Evolutionary conservation across 1,140 invertebrate species (phyloP).

Genomic region (Melipona quadrifasciata): DNA sequence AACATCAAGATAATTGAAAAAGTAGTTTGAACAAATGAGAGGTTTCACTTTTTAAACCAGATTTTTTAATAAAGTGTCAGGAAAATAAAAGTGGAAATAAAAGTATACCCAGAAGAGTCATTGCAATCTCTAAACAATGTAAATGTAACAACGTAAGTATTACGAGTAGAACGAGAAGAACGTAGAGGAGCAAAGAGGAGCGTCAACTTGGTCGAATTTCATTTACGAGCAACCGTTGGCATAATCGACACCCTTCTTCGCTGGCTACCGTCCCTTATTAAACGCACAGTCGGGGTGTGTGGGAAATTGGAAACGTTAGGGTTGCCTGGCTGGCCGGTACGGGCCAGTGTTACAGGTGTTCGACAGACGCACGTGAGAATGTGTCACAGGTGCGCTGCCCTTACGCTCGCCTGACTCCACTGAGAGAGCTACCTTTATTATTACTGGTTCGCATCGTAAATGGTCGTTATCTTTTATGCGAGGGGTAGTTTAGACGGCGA

Average conservation of each 20-base stretch:
- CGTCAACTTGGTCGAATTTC: not conserved
- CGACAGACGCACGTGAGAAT: constrained; percentile 76
- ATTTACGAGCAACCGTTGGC: constrained; percentile 25
- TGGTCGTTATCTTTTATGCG: constrained; percentile 61
- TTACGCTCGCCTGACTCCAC: not conserved
- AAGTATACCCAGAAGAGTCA: too few relatives aligned
- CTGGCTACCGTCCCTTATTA: constrained; percentile 56
- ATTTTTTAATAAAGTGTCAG: too few relatives aligned
- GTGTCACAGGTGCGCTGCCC: constrained; percentile 75
- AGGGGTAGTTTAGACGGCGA: constrained; percentile 33
- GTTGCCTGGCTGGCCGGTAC: constrained; percentile 7
- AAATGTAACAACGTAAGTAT: too few relatives aligned
- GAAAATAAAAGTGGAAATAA: too few relatives aligned
- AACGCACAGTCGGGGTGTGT: constrained; percentile 60
- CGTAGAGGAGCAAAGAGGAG: too few relatives aligned
- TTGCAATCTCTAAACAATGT: too few relatives aligned
- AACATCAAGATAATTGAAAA: too few relatives aligned
- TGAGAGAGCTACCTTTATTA: constrained; percentile 61
- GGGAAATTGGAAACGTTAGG: constrained; percentile 70
- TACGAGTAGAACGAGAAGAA: too few relatives aligned
- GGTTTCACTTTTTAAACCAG: too few relatives aligned
- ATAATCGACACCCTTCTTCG: constrained; percentile 38
- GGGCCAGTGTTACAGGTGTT: constrained; percentile 74
- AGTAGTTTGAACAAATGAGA: too few relatives aligned
- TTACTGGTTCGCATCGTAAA: constrained; percentile 68